phyloP scores from a whole-genome alignment of 2,888 invertebrate genomes.

The Cynaeus angustus region DNA sequence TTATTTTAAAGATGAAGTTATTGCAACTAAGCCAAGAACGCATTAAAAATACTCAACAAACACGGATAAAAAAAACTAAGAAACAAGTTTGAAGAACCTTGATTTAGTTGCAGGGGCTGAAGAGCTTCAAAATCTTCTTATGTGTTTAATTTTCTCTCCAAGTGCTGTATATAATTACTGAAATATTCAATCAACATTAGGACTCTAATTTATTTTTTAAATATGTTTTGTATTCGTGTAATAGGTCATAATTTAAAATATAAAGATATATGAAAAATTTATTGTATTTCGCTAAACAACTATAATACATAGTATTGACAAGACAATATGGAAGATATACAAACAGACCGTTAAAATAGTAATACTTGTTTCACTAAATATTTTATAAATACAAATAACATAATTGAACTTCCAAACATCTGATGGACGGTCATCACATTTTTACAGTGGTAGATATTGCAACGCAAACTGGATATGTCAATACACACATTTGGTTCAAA shows the following conservation, averaged over 20 bases:
- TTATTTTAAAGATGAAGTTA: background rate
- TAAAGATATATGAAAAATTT: conserved; percentile 52
- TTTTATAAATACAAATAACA: conserved; percentile 47
- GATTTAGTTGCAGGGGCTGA: conserved; percentile 26
- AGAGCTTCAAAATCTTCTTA: conserved; percentile 11
- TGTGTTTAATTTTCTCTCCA: conserved; percentile 12
- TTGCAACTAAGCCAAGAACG: conserved; percentile 27
- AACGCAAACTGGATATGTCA: conserved; percentile 47
- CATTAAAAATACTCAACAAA: conserved; percentile 18
- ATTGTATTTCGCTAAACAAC: conserved; percentile 61
- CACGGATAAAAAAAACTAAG: too few relatives aligned
- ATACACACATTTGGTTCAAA: conserved; percentile 38
- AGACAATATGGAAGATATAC: conserved; percentile 68
- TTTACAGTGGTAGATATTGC: conserved; percentile 34
- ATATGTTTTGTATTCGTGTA: conserved; percentile 32
- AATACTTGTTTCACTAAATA: conserved; percentile 53
- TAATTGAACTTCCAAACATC: conserved; percentile 36
- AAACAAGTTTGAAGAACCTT: conserved; percentile 7
- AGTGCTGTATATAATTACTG: conserved; percentile 29
- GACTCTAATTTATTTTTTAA: conserved; percentile 35
- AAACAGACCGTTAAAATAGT: conserved; percentile 66
- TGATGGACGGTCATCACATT: conserved; percentile 51
- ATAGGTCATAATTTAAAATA: conserved; percentile 34
- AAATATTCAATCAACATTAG: conserved; percentile 16
- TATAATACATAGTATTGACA: conserved; percentile 67